phyloP scores from a whole-genome alignment of 2,888 invertebrate species.

The Tupiocoris notatus region DNA sequence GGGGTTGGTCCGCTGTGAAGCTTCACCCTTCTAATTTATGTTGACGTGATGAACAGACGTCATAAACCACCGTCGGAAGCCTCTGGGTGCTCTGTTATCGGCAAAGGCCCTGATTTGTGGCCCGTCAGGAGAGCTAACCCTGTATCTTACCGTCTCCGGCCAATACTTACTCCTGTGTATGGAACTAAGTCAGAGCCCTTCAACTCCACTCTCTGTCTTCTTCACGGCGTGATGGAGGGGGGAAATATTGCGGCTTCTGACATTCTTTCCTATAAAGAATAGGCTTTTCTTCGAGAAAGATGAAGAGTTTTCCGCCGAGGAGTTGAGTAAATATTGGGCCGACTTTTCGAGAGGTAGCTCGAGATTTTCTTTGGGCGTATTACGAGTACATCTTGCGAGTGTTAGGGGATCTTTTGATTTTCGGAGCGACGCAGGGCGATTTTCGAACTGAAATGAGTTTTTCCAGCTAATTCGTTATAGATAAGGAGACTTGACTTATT shows the following conservation, averaged over 20 bases:
- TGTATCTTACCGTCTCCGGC: constrained; percentile 36
- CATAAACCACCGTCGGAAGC: constrained; percentile 50
- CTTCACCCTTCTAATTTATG: constrained; percentile 41
- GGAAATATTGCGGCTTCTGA: neutral
- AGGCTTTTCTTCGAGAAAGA: neutral
- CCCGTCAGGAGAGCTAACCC: constrained; percentile 41
- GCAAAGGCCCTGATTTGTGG: constrained; percentile 48
- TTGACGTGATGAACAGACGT: constrained; percentile 52
- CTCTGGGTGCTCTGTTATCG: constrained; percentile 46
- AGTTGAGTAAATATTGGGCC: neutral
- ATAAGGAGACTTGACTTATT: too few relatives aligned
- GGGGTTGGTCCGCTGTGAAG: constrained; percentile 18
- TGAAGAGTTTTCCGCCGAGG: neutral
- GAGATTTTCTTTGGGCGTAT: too few relatives aligned
- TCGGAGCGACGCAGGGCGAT: too few relatives aligned
- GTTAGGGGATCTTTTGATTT: too few relatives aligned
- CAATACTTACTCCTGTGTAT: constrained; percentile 32
- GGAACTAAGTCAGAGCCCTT: constrained; percentile 28
- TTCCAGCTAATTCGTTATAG: too few relatives aligned
- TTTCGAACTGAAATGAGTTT: too few relatives aligned
- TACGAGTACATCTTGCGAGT: too few relatives aligned
- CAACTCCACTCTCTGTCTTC: neutral
- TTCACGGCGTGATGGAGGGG: neutral
- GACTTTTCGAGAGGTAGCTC: too few relatives aligned
- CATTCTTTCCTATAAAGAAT: neutral